Evolutionary conservation across 2,113 vertebrate genomes (phyloP).

Genomic region (Laterallus jamaicensis): DNA sequence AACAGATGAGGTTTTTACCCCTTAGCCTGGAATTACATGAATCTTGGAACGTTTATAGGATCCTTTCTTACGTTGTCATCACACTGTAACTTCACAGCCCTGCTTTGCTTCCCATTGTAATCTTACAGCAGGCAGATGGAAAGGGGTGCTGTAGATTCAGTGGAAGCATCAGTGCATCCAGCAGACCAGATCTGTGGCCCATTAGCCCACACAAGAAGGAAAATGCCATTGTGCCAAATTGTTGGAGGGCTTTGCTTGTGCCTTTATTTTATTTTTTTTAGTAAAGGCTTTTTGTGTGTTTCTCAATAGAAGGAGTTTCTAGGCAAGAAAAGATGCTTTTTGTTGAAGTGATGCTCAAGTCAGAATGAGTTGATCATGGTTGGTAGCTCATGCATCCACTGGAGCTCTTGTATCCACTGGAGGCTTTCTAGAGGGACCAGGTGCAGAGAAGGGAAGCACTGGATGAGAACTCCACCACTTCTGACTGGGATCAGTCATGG

Average conservation of each 20-base stretch:
- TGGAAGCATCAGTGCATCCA: background rate
- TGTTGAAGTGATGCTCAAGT: background rate
- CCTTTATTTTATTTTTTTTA: too few species aligned
- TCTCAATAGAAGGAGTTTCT: background rate
- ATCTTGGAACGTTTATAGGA: background rate
- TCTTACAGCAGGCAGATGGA: background rate
- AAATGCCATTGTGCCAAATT: background rate
- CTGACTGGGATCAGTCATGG: too few species aligned
- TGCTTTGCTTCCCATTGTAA: background rate
- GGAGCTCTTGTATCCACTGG: too few species aligned
- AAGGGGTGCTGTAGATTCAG: too few species aligned
- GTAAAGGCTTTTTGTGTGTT: background rate
- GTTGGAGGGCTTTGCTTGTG: background rate
- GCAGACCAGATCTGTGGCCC: background rate
- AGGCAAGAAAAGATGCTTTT: background rate
- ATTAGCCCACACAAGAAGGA: background rate
- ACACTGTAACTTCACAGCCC: background rate
- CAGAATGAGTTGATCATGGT: background rate
- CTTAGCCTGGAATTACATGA: too few species aligned
- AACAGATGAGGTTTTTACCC: too few species aligned
- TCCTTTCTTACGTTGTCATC: background rate
- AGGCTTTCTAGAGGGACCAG: background rate
- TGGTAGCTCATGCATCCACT: background rate
- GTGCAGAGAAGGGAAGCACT: background rate
- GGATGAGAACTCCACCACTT: background rate